Conservation (phyloP, 2,888 invertebrate genomes). For the Plutella xylostella region DNA sequence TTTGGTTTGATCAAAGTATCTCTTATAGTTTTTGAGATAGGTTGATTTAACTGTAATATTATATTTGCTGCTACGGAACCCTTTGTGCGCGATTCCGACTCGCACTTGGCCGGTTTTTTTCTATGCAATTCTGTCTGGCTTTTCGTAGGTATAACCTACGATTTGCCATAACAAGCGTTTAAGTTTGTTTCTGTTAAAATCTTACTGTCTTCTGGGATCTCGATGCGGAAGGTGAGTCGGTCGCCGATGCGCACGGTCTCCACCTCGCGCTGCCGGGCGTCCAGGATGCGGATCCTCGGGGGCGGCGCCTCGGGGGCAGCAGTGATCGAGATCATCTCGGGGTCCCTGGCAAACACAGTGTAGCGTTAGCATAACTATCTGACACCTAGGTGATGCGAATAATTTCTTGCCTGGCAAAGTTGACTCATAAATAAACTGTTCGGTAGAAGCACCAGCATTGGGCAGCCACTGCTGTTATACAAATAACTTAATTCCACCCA, state of each 20-base stretch:
- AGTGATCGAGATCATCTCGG: conserved; percentile 96
- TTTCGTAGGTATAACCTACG: too few relatives aligned
- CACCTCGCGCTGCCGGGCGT: conserved; percentile 87
- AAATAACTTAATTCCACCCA: conserved; percentile 3
- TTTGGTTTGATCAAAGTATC: too few relatives aligned
- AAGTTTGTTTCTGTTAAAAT: too few relatives aligned
- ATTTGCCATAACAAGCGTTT: too few relatives aligned
- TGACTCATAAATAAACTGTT: not conserved
- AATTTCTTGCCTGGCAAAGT: not conserved
- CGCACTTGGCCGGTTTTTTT: too few relatives aligned
- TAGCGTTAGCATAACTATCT: conserved; percentile 4
- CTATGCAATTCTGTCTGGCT: too few relatives aligned
- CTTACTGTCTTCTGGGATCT: conserved; percentile 96
- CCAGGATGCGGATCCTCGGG: conserved; percentile 92
- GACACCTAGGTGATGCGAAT: conserved; percentile 11
- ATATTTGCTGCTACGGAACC: too few relatives aligned
- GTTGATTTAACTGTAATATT: too few relatives aligned
- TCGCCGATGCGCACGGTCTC: conserved; percentile 96
- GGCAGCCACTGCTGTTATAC: too few relatives aligned
- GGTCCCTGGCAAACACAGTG: conserved; percentile 73
- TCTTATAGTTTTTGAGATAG: too few relatives aligned
- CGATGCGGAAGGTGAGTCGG: conserved; percentile 94
- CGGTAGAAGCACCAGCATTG: too few relatives aligned
- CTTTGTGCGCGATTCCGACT: too few relatives aligned
- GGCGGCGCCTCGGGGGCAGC: conserved; percentile 95